These are phyloP conservation scores for Rhinogobio ventralis DNA, from an alignment of 2,797 vertebrate genomes.

Conservation along the genomic window DNA sequence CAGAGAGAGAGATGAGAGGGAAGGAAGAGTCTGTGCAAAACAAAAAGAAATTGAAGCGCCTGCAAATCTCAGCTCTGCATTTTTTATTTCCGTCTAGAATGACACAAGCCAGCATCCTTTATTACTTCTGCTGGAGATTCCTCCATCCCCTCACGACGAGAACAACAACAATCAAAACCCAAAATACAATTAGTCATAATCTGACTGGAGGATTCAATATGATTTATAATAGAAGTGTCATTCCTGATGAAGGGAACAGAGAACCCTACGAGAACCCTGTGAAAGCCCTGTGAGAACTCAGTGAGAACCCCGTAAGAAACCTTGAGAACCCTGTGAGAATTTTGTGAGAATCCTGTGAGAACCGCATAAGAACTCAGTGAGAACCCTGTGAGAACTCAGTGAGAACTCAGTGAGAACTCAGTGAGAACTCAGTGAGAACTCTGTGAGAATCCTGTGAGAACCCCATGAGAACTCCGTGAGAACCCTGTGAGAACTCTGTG, in stretches of 20 bases:
- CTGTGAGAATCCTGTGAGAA: accelerated
- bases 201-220: constrained; percentile 62
- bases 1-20: constrained; percentile 19
- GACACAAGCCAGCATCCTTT: constrained; percentile 42
- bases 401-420: accelerated
- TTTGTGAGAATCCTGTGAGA: too few species aligned
- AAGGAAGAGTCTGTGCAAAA: constrained; percentile 1
- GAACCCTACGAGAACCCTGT: neutral
- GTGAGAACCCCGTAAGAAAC: neutral
- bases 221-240: neutral
- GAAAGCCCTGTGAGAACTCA: neutral
- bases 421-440: neutral
- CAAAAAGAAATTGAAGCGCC: constrained; percentile 41
- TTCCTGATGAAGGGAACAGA: neutral
- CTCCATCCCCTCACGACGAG: constrained; percentile 62
- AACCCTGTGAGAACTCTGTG: accelerated
- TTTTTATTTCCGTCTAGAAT: constrained; percentile 34
- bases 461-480: neutral
- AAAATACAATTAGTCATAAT: constrained; percentile 70
- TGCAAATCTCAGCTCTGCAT: constrained; percentile 48
- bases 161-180: constrained; percentile 35
- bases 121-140: constrained; percentile 61
- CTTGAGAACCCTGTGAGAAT: neutral
- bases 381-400: accelerated
- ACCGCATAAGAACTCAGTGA: neutral